Evolutionary conservation across 2,888 invertebrate genomes (phyloP).

Genomic region (Mimachlamys varia): DNA sequence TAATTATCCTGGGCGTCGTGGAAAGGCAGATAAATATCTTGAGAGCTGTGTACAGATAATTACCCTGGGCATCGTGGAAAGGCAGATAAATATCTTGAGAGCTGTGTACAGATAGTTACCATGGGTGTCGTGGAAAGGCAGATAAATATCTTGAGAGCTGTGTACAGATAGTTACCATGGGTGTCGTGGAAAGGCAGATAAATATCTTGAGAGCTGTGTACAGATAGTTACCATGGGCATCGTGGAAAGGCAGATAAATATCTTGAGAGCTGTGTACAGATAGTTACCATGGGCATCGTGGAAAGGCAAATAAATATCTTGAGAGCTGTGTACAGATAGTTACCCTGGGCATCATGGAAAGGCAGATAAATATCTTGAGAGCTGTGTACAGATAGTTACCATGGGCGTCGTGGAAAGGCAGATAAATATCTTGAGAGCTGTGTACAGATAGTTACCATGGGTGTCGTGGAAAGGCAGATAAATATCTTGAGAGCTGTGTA

Average conservation of each 20-base stretch:
- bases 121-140: constrained; percentile 88
- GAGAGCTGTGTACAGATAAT: not conserved
- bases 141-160: constrained; percentile 83
- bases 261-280: not conserved
- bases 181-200: not conserved
- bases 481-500: constrained; percentile 82
- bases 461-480: not conserved
- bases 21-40: not conserved
- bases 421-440: constrained; percentile 83
- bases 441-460: not conserved
- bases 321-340: not conserved
- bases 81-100: constrained; percentile 91
- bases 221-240: not conserved
- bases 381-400: too few relatives aligned
- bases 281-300: not conserved
- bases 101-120: too few relatives aligned
- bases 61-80: constrained; percentile 54
- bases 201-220: constrained; percentile 82
- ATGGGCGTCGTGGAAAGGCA: constrained; percentile 88
- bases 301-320: not conserved
- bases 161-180: not conserved
- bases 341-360: constrained; percentile 54
- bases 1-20: not conserved
- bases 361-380: constrained; percentile 91
- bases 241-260: not conserved